Percentiles rank a stretch among this genome's conserved stretches.
Evolutionary conservation across 2,113 vertebrate species (phyloP).

Genomic region (Festucalex cinctus): DNA sequence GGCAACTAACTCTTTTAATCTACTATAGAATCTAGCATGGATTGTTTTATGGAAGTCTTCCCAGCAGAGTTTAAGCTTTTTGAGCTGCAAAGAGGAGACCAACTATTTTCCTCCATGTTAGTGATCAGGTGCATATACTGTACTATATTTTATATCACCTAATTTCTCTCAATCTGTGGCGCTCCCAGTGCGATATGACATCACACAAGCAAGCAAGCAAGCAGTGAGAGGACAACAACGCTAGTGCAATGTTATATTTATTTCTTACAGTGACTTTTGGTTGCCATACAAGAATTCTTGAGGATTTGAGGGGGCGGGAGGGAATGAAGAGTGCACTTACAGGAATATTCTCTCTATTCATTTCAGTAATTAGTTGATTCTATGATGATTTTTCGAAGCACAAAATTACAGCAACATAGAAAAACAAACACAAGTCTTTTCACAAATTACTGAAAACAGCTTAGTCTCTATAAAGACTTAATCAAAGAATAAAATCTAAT

Average conservation of each 20-base stretch:
- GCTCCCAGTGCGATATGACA: background rate
- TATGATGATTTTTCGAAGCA: constrained; percentile 92
- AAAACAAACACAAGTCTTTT: constrained; percentile 87
- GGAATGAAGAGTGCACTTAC: constrained; percentile 82
- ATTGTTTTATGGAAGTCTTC: background rate
- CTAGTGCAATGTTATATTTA: constrained; percentile 94
- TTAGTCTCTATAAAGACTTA: constrained; percentile 74
- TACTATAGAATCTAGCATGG: background rate
- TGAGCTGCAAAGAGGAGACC: background rate
- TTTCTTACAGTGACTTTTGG: constrained; percentile 96
- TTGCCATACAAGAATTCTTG: constrained; percentile 91
- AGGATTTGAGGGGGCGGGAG: constrained; percentile 73
- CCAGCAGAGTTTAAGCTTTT: background rate
- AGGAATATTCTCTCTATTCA: constrained; percentile 79
- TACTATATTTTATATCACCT: background rate
- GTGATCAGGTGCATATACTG: background rate
- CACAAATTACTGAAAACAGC: constrained; percentile 84
- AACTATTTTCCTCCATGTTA: background rate
- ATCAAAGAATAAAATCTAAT: constrained; percentile 63
- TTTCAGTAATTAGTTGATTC: constrained; percentile 79
- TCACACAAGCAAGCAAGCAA: background rate
- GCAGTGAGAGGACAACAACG: constrained; percentile 66
- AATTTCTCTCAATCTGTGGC: background rate
- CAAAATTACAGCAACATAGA: constrained; percentile 94
- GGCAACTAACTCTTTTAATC: too few relatives aligned